A percentile compares a stretch with the other conserved stretches of the same genome.
phyloP scores from a whole-genome alignment of 2,113 vertebrate genomes.

The Tenebrosternarchus preto region DNA sequence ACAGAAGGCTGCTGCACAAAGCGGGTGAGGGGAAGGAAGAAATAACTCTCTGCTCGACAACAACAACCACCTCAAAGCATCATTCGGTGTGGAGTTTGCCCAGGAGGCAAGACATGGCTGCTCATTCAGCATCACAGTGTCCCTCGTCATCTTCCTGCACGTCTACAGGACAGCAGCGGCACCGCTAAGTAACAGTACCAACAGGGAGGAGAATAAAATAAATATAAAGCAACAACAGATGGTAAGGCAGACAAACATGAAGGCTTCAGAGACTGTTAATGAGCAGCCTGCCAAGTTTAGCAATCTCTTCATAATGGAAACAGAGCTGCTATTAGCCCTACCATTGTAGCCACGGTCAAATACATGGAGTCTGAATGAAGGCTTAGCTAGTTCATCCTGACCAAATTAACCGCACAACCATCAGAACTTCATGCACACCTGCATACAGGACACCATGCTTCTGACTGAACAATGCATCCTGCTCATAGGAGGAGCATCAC shows the following conservation, averaged over 20 bases:
- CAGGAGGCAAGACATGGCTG: background rate
- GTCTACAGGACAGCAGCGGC: background rate
- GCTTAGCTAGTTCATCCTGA: background rate
- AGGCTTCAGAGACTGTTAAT: constrained; percentile 50
- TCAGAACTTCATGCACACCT: background rate
- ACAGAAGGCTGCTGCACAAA: background rate
- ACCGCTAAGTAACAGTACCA: constrained; percentile 32
- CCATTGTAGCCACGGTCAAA: constrained; percentile 5
- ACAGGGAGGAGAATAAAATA: constrained; percentile 27
- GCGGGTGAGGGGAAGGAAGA: background rate
- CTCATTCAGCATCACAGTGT: background rate
- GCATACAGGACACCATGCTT: no score
- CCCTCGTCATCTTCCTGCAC: constrained; percentile 15
- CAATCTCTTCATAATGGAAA: constrained; percentile 31
- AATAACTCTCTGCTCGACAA: background rate
- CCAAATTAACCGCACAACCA: background rate
- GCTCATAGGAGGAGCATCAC: no score
- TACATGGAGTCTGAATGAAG: constrained; percentile 1
- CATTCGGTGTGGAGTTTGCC: constrained; percentile 1
- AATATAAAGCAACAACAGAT: constrained; percentile 39
- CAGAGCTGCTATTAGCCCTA: constrained; percentile 32
- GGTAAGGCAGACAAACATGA: constrained; percentile 40
- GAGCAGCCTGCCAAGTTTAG: constrained; percentile 46
- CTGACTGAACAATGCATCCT: background rate
- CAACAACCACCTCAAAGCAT: background rate